Conservation (phyloP, 2,797 vertebrate genomes). For the Sebastes ruberrimus region DNA sequence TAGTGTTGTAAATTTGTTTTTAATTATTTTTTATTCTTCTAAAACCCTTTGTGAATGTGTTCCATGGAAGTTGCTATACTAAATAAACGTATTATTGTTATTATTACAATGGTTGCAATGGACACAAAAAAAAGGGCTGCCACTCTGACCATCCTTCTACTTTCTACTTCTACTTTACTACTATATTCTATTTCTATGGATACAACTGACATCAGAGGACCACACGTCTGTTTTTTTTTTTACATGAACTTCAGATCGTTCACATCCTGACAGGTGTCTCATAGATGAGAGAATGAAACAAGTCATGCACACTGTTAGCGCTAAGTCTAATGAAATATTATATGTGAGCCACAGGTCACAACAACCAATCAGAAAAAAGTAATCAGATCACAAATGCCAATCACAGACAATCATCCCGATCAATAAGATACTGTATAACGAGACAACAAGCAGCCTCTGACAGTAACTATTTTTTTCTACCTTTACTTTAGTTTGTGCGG, state of each 20-base stretch:
- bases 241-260: no score
- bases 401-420: not conserved
- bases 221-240: not conserved
- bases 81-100: no score
- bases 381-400: not conserved
- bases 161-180: no score
- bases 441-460: not conserved
- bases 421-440: not conserved
- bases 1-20: no score
- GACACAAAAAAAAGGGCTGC: no score
- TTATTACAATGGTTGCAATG: no score
- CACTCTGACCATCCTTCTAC: no score
- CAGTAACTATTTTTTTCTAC: not conserved
- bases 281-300: not conserved
- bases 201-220: not conserved
- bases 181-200: not conserved
- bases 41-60: no score
- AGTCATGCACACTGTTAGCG: not conserved
- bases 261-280: not conserved
- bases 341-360: not conserved
- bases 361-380: not conserved
- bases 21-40: accelerated
- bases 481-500: constrained; percentile 13
- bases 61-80: not conserved
- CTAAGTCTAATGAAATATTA: not conserved